These are phyloP conservation scores for Candoia aspera DNA, from an alignment of 2,113 vertebrate species.

Conservation along the genomic window DNA sequence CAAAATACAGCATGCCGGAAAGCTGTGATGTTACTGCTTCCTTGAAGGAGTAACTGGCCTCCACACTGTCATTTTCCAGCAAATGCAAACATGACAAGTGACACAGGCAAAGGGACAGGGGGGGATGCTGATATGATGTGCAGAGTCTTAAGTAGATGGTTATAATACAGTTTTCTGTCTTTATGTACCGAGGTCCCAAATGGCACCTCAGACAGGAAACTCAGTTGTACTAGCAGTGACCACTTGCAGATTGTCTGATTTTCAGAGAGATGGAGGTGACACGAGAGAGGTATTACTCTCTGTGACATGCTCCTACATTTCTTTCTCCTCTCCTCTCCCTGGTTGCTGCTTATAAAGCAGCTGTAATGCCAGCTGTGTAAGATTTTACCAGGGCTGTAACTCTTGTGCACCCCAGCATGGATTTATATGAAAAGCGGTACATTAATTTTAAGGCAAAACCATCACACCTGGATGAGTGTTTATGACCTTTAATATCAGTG, in stretches of 20 bases:
- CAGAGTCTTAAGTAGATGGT: not conserved
- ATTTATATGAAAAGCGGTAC: not conserved
- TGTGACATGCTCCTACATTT: not conserved
- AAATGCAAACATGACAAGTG: slow-evolving; percentile 16
- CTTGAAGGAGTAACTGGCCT: slow-evolving; percentile 36
- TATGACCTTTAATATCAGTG: not conserved
- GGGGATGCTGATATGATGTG: not conserved
- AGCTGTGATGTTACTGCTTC: slow-evolving; percentile 18
- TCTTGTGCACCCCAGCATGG: not conserved
- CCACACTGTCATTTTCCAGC: slow-evolving; percentile 11
- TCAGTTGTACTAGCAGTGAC: not conserved
- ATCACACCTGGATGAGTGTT: not conserved
- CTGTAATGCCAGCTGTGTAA: not conserved
- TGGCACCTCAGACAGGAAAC: not conserved
- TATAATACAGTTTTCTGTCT: not conserved
- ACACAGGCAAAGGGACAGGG: not conserved
- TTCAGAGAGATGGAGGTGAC: not conserved
- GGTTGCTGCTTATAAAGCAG: not conserved
- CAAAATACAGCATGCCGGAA: not conserved
- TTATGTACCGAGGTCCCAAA: not conserved
- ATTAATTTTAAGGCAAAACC: not conserved
- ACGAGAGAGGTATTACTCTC: not conserved
- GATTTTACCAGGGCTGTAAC: not conserved
- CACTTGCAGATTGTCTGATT: not conserved
- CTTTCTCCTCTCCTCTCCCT: not conserved